Evolutionary conservation across 2,113 vertebrate genomes (phyloP), one percentile per base, ranked within the genome.

Genomic region (Eptatretus burgeri): DNA sequence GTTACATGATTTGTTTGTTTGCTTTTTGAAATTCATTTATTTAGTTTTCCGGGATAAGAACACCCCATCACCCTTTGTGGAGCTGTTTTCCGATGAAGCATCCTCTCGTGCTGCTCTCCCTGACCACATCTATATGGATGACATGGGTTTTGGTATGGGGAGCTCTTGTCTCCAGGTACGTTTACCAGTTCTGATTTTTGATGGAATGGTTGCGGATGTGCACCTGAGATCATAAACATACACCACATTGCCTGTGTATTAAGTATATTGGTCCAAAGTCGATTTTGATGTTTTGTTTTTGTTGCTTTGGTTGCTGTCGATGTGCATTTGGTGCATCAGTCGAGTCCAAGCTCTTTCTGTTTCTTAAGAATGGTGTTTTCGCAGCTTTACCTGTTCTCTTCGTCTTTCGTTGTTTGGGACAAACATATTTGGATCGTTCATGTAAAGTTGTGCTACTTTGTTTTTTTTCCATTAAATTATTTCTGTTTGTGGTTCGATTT

Each of bases 81-180:
- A 98, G 75, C 69, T 65, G 0, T 95, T 98, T 75, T 84, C 91
- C 14, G 82, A 84, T 2, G 81, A 81, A 5, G 86, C 91, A 69
- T 81, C 79, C 1, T 74, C 76, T 7, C 75, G 72, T 64, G 85
- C 82, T 0, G 74, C 81, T 13, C 76, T 85, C 14, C 80, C 84
- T 0, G 81, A 94, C 68, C 83, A 87, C 27, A 84, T 98, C 70
- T 98, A 98, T 69, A 94, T 98, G 91, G 91, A 98, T 20, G 82
- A 84, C 69, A 93, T 94, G 86, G 91, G 91, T 11, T 98, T 95
- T 62, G 91, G 91, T 67, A 93, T 93, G 89, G 91, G 91, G 67
- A 98, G 94, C 72, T 98, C 89, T 67, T 98, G 91, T 62, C 83
- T 98, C 64, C 91, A 98, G 86, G 91, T 93, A 79, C 67, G n/a